Evolutionary conservation across 2,888 invertebrate species (phyloP).

Genomic region (Adela reaumurella): DNA sequence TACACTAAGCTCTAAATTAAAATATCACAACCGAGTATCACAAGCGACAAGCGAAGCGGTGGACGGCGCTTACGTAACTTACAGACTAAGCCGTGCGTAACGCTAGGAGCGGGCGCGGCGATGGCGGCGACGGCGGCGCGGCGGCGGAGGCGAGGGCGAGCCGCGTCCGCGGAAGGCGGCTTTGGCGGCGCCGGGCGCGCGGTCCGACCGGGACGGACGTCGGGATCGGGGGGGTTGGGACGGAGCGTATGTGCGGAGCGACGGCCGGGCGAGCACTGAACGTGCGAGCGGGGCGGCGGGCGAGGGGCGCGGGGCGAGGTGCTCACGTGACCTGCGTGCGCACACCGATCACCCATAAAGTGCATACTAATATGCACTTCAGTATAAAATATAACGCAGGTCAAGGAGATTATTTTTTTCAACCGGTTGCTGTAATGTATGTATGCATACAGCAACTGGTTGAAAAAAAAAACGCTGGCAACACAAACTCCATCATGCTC

Average conservation of each 20-base stretch:
- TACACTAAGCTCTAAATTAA: slow-evolving; percentile 40
- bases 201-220: slow-evolving; percentile 48
- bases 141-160: neutral
- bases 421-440: no score
- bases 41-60: slow-evolving; percentile 56
- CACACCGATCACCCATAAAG: no score
- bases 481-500: no score
- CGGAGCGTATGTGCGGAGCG: slow-evolving; percentile 43
- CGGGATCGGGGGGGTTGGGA: slow-evolving; percentile 28
- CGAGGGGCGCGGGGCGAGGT: no score
- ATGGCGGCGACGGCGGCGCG: slow-evolving; percentile 28
- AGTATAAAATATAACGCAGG: no score
- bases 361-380: no score
- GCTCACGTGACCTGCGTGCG: no score
- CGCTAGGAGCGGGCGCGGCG: slow-evolving; percentile 38
- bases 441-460: no score
- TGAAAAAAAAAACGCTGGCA: no score
- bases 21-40: slow-evolving; percentile 52
- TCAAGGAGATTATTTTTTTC: no score
- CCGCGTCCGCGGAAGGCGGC: neutral
- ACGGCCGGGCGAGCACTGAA: slow-evolving; percentile 45
- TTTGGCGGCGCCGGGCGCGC: slow-evolving; percentile 23
- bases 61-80: slow-evolving; percentile 51
- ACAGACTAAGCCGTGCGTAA: neutral
- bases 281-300: slow-evolving; percentile 14